Base-by-base conservation (phyloP, 2,113 vertebrate species). In the Tichodroma muraria region DNA sequence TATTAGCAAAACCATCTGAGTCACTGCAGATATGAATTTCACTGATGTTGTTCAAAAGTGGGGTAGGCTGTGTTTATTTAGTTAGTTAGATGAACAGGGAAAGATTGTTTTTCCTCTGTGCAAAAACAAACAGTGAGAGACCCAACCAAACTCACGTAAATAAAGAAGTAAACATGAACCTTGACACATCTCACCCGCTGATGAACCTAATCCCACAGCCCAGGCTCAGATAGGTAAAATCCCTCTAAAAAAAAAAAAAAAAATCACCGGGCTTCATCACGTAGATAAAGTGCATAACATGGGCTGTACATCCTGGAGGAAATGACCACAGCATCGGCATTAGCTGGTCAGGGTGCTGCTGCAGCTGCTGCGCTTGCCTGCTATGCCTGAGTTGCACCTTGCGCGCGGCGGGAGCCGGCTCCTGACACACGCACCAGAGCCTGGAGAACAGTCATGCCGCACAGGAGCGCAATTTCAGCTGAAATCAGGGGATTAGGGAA, bases 1-100 rank as follows among this genome's bases (percentile, higher is more conserved):
- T 95, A 95, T 88, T 95, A 90, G 90, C 79, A 75, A 88, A 94
- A 90, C 76, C 64, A 68, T 90, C 85, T 64, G 80, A 95, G 91
- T 93, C 91, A 88, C 72, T 50, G 40, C 85, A 90, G 72, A 80
- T 78, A 96, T 19, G 33, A 76, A 92, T 93, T 90, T 80, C 93
- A 83, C 60, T 92, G 90, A 83, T 93, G 87, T 15, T 88, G 64
- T 61, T 90, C 91, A 76, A 50, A 88, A 95, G 61, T 72, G 33
- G 69, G 76, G 76, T 75, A 57, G 60, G 83, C 45, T 52, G 19
- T 57, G 76, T 94, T 95, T 94, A 52, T 70, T 95, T 78, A 64
- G 79, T 86, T 88, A 64, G 63, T 71, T 84, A 66, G 88, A 69
- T 56, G 61, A 90, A 64, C 19, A 40, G 37, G 49, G 56, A 88